Evolutionary conservation across 1,140 invertebrate species (phyloP).

Genomic region (Brachionus plicatilis): DNA sequence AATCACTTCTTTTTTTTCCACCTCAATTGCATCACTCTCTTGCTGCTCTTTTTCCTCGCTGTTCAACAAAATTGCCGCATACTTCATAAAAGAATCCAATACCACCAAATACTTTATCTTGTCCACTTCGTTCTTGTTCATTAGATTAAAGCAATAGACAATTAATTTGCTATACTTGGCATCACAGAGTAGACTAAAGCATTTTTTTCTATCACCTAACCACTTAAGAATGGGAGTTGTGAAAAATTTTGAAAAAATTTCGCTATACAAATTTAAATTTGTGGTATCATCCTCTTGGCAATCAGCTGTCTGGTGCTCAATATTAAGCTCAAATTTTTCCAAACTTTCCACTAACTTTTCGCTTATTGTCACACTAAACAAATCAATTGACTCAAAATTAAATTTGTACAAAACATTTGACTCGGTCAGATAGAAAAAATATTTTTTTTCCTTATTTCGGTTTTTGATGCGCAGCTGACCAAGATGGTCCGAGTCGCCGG

Average conservation of each 20-base stretch:
- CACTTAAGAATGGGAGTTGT: background rate
- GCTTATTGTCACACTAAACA: background rate
- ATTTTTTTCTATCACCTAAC: background rate
- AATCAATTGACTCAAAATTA: constrained; percentile 26
- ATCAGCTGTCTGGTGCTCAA: background rate
- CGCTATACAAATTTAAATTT: background rate
- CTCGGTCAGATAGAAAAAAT: background rate
- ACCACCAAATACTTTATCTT: background rate
- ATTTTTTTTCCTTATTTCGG: background rate
- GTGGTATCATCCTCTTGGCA: background rate
- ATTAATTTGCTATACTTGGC: background rate
- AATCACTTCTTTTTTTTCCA: background rate
- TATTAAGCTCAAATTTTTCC: background rate
- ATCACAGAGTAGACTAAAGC: background rate
- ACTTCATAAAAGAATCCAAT: constrained; percentile 6
- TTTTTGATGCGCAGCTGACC: background rate
- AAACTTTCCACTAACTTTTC: background rate
- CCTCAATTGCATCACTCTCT: background rate
- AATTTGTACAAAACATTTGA: constrained; percentile 2
- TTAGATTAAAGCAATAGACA: background rate
- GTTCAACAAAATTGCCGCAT: background rate
- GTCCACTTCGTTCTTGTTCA: background rate
- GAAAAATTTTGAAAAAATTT: background rate
- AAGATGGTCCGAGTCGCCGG: background rate
- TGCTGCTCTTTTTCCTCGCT: background rate